Base-by-base conservation (phyloP, 2,113 vertebrate species). In the Plectropomus leopardus region DNA sequence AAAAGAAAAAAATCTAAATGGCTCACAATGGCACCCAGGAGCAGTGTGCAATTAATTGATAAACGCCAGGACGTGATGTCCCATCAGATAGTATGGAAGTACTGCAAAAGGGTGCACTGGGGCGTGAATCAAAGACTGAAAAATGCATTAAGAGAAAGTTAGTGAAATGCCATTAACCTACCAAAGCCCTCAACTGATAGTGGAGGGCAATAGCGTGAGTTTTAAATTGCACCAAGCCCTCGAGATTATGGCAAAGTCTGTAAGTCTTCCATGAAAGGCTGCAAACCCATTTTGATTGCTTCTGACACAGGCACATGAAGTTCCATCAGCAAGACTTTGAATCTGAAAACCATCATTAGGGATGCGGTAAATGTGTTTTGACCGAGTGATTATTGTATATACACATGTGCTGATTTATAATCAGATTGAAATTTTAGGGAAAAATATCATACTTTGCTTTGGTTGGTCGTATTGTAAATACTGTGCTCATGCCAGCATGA, bases 161-260 rank as follows among this genome's bases (percentile, higher is more conserved):
- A 90, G 91, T 67, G 78, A 93, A 93, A 93, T 91, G 85, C 88
- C 92, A 94, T 94, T 94, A 94, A 94, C 93, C 92, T 92, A 91
- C 86, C 84, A 86, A 92, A 92, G 91, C 90, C 92, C 87, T 91
- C 90, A 44, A 77, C 88, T 91, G 92, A 93, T 92, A 93, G 88
- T 77, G 85, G 84, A 90, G 86, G 90, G 90, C 89, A 89, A 82
- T 72, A 89, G 76, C 83, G 66, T 64, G 85, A 84, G 84, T 92
- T 92, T 93, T 92, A 93, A 94, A 94, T 94, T 93, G 90, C 79
- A 82, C 82, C 71, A 77, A 88, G 90, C 91, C 91, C 91, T 82
- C 59, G 89, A 92, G 92, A 93, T 92, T 89, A 91, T 83, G 86
- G 84, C 76, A 65, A 88, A 89, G 72, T 90, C 78, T 81, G 90